These are phyloP conservation scores for Drosophila testacea DNA, from an alignment of 2,888 invertebrate species.

Conservation along the genomic window DNA sequence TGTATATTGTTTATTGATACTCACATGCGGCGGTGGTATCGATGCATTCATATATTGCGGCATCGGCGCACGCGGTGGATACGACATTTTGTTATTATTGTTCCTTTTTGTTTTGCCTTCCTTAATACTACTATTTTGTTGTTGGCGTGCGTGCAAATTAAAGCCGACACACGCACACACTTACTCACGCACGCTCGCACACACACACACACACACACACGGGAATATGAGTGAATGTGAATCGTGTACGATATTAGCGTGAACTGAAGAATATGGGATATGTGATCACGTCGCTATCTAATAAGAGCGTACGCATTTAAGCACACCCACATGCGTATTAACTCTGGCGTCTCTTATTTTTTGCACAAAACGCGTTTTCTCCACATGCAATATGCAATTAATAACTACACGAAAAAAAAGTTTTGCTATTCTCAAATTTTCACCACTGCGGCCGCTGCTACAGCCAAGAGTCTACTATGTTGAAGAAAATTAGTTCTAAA, in stretches of 20 bases:
- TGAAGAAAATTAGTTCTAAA: no score
- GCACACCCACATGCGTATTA: constrained; percentile 26
- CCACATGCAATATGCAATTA: constrained; percentile 36
- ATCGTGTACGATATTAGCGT: constrained; percentile 58
- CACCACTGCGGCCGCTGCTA: constrained; percentile 63
- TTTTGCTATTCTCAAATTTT: constrained; percentile 49
- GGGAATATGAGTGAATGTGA: constrained; percentile 45
- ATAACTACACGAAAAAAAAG: constrained; percentile 61
- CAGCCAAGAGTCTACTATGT: constrained; percentile 15
- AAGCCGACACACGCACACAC: constrained; percentile 69
- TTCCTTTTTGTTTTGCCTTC: constrained; percentile 26
- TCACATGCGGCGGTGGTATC: constrained; percentile 87
- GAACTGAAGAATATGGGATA: constrained; percentile 22
- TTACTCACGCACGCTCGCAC: constrained; percentile 20
- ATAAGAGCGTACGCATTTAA: constrained; percentile 25
- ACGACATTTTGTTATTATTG: constrained; percentile 89
- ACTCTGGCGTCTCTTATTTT: constrained; percentile 2
- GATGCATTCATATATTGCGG: constrained; percentile 91
- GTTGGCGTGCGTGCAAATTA: constrained; percentile 64
- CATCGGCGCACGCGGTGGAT: constrained; percentile 93
- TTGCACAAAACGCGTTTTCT: constrained; percentile 15
- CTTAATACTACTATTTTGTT: constrained; percentile 45
- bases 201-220: constrained; percentile 13
- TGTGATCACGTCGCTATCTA: constrained; percentile 34
- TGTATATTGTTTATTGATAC: constrained; percentile 13